These are phyloP conservation scores for Caradrina kadenii DNA, from an alignment of 2,888 invertebrate genomes.

Conservation along the genomic window DNA sequence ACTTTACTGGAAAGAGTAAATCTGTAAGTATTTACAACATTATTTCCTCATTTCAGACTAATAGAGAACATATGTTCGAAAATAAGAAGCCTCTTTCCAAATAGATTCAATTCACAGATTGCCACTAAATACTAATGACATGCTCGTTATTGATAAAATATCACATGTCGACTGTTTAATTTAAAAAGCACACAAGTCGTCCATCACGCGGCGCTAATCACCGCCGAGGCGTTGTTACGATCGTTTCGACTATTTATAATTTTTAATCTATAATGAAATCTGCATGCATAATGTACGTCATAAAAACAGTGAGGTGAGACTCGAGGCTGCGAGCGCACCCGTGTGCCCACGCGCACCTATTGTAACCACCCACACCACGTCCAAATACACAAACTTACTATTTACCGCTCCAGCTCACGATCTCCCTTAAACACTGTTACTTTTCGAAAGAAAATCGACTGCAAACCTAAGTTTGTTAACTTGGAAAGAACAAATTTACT, in stretches of 20 bases:
- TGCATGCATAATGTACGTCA: slow-evolving; percentile 76
- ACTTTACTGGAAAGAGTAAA: slow-evolving; percentile 12
- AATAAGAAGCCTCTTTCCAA: slow-evolving; percentile 21
- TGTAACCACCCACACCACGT: slow-evolving; percentile 80
- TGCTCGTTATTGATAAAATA: slow-evolving; percentile 61
- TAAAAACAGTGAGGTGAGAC: slow-evolving; percentile 72
- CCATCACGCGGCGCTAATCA: slow-evolving; percentile 56
- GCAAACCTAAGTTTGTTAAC: slow-evolving; percentile 69
- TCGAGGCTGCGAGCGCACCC: slow-evolving; percentile 75
- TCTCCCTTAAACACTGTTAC: slow-evolving; percentile 39
- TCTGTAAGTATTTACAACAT: slow-evolving; percentile 15
- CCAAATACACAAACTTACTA: slow-evolving; percentile 58
- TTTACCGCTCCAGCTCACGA: slow-evolving; percentile 30
- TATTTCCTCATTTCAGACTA: slow-evolving; percentile 16
- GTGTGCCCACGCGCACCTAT: slow-evolving; percentile 80
- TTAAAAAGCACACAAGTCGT: slow-evolving; percentile 61
- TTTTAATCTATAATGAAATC: slow-evolving; percentile 81
- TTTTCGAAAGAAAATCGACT: slow-evolving; percentile 37
- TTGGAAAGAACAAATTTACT: slow-evolving; percentile 59
- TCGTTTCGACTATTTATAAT: slow-evolving; percentile 75
- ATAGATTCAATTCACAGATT: slow-evolving; percentile 42
- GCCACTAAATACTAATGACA: slow-evolving; percentile 53
- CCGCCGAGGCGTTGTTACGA: slow-evolving; percentile 68
- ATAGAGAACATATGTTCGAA: not conserved
- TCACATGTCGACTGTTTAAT: slow-evolving; percentile 53